Base-by-base conservation (phyloP, 2,113 vertebrate genomes). In the Catharus fuscescens region DNA sequence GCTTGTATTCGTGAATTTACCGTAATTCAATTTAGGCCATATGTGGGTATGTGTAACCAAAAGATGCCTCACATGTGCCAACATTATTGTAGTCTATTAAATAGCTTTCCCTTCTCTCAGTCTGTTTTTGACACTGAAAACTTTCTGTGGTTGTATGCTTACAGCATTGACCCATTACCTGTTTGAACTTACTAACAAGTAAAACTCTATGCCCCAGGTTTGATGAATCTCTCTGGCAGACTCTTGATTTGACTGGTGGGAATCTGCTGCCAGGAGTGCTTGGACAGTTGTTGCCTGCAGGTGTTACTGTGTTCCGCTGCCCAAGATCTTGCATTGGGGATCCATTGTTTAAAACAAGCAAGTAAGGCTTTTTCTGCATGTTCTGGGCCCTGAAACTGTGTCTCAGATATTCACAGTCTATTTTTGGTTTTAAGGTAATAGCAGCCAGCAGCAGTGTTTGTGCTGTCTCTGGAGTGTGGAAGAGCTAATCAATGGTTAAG, bases 181-280 rank as follows among this genome's bases (percentile, higher is more conserved):
- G 34, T 77, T 28, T 70, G 72, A 74, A 26, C 53, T 91, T 42
- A 65, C 34, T 83, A 65, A 79, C 17, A 18, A 73, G 47, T 28
- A 44, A 82, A 89, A 93, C 85, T 86, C 36, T 90, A 2, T 89
- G 76, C 65, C 66, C 38, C 76, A 99, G 99, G 95, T 98, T 98
- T 61, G 99, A 99, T 28, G 99, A 99, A 92, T 99, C 98, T 29
- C 97, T 99, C 50, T 99, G 99, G 99, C 98, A 98, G 81, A 98
- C 98, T 32, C 98, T 99, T 32, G 99, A 99, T 86, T 98, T 99
- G 90, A 96, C 98, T 45, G 98, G 98, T 20, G 95, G 96, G 94
- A 98, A 98, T 86, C 96, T 99, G 74, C 80, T 94, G 8, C 98
- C 97, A 4, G 97, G 96, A 3, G 98, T 98, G 24, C 97, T 98